phyloP scores from a whole-genome alignment of 2,113 vertebrate genomes.

The Spea multiplicata region DNA sequence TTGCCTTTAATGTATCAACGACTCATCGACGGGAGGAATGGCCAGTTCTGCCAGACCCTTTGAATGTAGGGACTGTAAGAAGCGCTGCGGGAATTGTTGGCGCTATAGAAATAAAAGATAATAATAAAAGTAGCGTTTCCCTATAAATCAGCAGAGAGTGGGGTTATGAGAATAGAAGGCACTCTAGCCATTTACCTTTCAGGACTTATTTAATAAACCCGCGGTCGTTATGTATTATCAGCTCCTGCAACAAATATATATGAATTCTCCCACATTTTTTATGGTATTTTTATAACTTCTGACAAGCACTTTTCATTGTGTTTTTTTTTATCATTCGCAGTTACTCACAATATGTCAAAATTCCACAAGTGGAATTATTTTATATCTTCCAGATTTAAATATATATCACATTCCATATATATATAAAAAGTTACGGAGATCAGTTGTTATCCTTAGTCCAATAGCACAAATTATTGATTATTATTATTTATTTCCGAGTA shows the following conservation, averaged over 20 bases:
- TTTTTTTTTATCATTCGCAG: conserved; percentile 40
- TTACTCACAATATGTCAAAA: conserved; percentile 40
- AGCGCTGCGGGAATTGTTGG: too few species aligned
- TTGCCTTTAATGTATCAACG: too few species aligned
- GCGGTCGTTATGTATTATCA: conserved; percentile 34
- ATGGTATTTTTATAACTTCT: conserved; percentile 47
- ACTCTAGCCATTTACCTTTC: conserved; percentile 25
- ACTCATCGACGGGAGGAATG: too few species aligned
- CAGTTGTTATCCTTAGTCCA: conserved; percentile 32
- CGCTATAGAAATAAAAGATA: too few species aligned
- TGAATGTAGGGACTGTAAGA: too few species aligned
- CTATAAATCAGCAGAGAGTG: neutral
- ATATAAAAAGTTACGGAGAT: conserved; percentile 21
- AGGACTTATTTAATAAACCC: conserved; percentile 31
- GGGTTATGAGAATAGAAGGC: neutral
- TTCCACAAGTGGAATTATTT: conserved; percentile 25
- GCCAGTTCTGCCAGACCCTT: too few species aligned
- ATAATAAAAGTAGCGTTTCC: too few species aligned
- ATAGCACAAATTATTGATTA: conserved; percentile 44
- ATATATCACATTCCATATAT: conserved; percentile 45
- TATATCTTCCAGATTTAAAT: conserved; percentile 45
- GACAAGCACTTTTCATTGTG: conserved; percentile 46
- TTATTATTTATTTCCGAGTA: conserved; percentile 17
- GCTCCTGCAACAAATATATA: conserved; percentile 35
- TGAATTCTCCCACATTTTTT: conserved; percentile 44